These are phyloP conservation scores for Siniperca obscura DNA, from an alignment of 2,797 vertebrate species.

Conservation along the genomic window DNA sequence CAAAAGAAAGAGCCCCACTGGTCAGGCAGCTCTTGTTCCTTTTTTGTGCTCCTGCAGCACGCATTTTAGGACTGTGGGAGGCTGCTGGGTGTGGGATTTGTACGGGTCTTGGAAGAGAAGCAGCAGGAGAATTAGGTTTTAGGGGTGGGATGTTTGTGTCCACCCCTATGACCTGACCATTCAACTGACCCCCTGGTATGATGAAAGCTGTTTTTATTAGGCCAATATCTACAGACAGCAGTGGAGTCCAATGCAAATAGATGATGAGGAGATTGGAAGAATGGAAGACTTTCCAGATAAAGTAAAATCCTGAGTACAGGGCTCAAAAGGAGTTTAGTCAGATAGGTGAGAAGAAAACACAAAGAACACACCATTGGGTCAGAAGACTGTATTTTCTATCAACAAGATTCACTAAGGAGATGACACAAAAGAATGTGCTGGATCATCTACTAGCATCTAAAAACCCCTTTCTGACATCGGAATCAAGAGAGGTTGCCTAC, in stretches of 20 bases:
- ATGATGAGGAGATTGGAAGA: conserved; percentile 55
- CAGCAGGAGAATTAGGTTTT: conserved; percentile 44
- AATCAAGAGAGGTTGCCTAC: neutral
- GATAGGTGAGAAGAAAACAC: conserved; percentile 45
- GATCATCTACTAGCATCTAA: neutral
- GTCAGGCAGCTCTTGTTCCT: conserved; percentile 55
- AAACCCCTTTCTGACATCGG: neutral
- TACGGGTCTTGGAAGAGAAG: conserved; percentile 49
- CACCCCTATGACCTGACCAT: conserved; percentile 61
- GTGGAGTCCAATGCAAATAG: conserved; percentile 67
- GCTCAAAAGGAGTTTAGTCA: conserved; percentile 44
- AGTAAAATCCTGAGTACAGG: conserved; percentile 52
- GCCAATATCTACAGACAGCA: conserved; percentile 62
- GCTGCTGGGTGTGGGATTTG: conserved; percentile 55
- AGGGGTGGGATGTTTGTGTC: conserved; percentile 66
- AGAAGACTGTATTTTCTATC: conserved; percentile 12
- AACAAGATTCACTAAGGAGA: neutral
- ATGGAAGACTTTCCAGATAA: conserved; percentile 50
- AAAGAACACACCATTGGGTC: conserved; percentile 9
- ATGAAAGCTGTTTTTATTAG: conserved; percentile 72
- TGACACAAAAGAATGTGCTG: neutral
- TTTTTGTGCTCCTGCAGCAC: conserved; percentile 42
- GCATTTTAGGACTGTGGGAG: conserved; percentile 48
- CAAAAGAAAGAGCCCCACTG: conserved; percentile 63
- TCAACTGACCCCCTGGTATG: conserved; percentile 61